Base-by-base conservation (phyloP, 2,797 vertebrate genomes). In the Amazonetta brasiliensis region DNA sequence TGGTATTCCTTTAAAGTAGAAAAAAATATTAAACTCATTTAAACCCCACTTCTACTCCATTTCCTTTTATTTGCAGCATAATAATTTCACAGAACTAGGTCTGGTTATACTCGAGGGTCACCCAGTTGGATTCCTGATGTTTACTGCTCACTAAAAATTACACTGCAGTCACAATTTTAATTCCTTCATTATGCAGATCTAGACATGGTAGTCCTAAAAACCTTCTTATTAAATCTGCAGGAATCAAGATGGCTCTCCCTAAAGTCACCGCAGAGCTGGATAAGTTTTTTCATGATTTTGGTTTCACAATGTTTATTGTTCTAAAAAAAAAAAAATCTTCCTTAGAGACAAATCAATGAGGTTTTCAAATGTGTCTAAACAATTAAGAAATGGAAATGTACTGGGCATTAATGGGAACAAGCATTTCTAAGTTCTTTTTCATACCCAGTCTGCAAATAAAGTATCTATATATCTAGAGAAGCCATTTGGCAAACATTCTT, bases 171-270 rank as follows among this genome's bases (percentile, higher is more conserved):
- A 72, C n/a, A n/a, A 2, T 84, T 92, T 84, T 89, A 96, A 92
- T 89, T 93, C 94, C 77, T 84, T 91, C 80, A 92, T 73, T 87
- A 92, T 84, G 59, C 77, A 95, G 69, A 73, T 68, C 67, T 73
- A 86, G 73, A 75, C 62, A 26, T 6, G 23, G 69, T 20, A 80
- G 62, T 50, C 63, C 71, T 52, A 90, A n/a, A 86, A 92, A 89
- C 26, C 75, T 78, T 84, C 78, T 74, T 84, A 89, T 54, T 95
- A 83, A 87, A 94, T 46, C 80, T 76, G 28, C 50, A 79, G 52
- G 59, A 86, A 81, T 69, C 35, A 69, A 84, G 23, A 46, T 0
- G 75, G n/a, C 6, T 89, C 48, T 82, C 31, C 63, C 43, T 87
- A 20, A 92, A 76, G 39, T 56, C 39, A 79, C 26, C 59, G 78